Percentiles rank a stretch among this genome's conserved stretches.
Conservation (phyloP, 2,888 invertebrate species). For the Tenthredo amoena region DNA sequence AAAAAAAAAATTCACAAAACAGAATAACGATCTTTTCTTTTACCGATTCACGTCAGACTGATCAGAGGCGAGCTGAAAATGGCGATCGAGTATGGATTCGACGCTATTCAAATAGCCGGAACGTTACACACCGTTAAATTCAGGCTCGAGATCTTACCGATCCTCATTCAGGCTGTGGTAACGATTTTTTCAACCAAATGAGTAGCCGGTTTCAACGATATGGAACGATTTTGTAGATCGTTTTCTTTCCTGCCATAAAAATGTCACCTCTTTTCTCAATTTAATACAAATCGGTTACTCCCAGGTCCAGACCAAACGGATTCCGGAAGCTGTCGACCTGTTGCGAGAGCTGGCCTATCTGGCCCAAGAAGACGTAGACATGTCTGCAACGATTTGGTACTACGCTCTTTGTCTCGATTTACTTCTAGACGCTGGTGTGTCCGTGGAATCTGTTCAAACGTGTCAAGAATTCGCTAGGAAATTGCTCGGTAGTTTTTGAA, state of each 20-base stretch:
- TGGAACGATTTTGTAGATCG: not conserved
- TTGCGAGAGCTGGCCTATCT: conserved; percentile 73
- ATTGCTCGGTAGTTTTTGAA: conserved; percentile 38
- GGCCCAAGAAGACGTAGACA: conserved; percentile 69
- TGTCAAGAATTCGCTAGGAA: conserved; percentile 78
- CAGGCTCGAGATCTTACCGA: conserved; percentile 63
- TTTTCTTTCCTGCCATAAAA: not conserved
- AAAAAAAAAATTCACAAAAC: not conserved
- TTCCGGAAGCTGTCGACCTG: conserved; percentile 80
- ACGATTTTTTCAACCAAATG: not conserved
- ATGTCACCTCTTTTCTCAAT: not conserved
- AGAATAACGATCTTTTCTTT: not conserved
- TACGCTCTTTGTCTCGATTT: conserved; percentile 82
- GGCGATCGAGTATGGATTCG: conserved; percentile 63
- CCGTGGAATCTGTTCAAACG: conserved; percentile 78
- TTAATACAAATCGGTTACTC: not conserved
- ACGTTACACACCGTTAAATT: conserved; percentile 59
- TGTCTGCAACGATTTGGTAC: conserved; percentile 78
- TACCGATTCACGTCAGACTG: conserved; percentile 58
- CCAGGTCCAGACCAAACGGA: conserved; percentile 75
- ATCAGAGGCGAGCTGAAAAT: conserved; percentile 62
- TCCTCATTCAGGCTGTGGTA: conserved; percentile 67
- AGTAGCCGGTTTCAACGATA: not conserved
- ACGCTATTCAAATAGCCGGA: conserved; percentile 63
- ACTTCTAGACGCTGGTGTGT: conserved; percentile 81